phyloP scores from a whole-genome alignment of 2,797 vertebrate genomes.

The Micromesistius poutassou region DNA sequence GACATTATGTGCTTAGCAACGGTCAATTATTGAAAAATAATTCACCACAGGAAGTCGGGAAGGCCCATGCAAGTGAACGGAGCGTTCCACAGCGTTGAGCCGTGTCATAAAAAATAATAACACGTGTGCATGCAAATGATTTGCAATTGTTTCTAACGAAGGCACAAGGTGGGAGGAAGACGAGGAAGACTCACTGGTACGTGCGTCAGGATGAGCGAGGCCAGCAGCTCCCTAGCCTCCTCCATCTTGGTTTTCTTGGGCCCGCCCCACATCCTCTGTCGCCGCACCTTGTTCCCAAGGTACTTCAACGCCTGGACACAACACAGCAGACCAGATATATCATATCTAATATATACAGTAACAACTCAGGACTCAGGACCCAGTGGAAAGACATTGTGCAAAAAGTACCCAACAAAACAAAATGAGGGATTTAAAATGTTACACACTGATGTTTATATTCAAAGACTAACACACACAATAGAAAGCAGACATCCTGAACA shows the following conservation, averaged over 20 bases:
- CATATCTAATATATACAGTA: too few species aligned
- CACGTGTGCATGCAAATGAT: background rate
- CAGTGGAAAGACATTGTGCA: background rate
- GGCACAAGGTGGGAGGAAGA: background rate
- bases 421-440: background rate
- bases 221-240: constrained; percentile 93
- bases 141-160: background rate
- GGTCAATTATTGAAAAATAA: too few species aligned
- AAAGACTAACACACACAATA: background rate
- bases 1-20: too few species aligned
- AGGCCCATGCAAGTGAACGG: too few species aligned
- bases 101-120: background rate
- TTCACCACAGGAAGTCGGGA: too few species aligned
- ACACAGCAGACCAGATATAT: background rate
- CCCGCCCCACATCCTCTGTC: constrained; percentile 98
- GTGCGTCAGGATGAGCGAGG: constrained; percentile 92
- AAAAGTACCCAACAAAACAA: background rate
- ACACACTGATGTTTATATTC: background rate
- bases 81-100: too few species aligned
- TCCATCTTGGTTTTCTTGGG: constrained; percentile 99
- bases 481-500: background rate
- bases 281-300: constrained; percentile 94
- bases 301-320: constrained; percentile 85
- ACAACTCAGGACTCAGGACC: background rate
- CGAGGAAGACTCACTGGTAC: constrained; percentile 80